These are phyloP conservation scores for Helicoverpa assulta DNA, from an alignment of 2,888 invertebrate genomes.

Conservation along the genomic window DNA sequence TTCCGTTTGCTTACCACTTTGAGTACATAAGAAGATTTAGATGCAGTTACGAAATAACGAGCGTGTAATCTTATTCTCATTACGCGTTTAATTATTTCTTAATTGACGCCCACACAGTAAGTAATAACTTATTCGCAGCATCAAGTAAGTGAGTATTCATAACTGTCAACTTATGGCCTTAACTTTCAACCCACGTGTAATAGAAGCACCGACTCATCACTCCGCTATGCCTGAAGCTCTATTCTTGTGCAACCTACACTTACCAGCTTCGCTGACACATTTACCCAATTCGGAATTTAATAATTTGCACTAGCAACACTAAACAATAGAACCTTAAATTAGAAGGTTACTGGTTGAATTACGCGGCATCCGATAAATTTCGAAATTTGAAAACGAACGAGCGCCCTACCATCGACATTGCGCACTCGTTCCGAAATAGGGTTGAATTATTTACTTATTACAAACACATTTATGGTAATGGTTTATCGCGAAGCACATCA, in stretches of 20 bases:
- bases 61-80: slow-evolving; percentile 53
- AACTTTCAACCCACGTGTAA: slow-evolving; percentile 82
- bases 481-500: slow-evolving; percentile 52
- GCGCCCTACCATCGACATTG: slow-evolving; percentile 41
- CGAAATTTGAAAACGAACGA: slow-evolving; percentile 68
- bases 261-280: slow-evolving; percentile 79
- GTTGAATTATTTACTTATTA: slow-evolving; percentile 55
- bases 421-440: slow-evolving; percentile 57
- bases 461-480: slow-evolving; percentile 44
- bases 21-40: slow-evolving; percentile 59
- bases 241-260: slow-evolving; percentile 80
- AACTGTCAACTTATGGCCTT: slow-evolving; percentile 84
- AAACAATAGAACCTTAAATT: slow-evolving; percentile 84
- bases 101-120: slow-evolving; percentile 64
- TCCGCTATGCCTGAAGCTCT: slow-evolving; percentile 78
- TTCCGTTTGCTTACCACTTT: slow-evolving; percentile 56
- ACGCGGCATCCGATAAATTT: slow-evolving; percentile 72
- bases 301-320: slow-evolving; percentile 80
- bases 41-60: slow-evolving; percentile 59
- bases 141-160: slow-evolving; percentile 77
- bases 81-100: slow-evolving; percentile 66
- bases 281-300: slow-evolving; percentile 83
- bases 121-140: slow-evolving; percentile 75
- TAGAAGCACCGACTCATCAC: slow-evolving; percentile 79
- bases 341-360: slow-evolving; percentile 77